A percentile compares a stretch with the other conserved stretches of the same genome.
Conservation (phyloP, 1,140 invertebrate species). For the Halesus radiatus region DNA sequence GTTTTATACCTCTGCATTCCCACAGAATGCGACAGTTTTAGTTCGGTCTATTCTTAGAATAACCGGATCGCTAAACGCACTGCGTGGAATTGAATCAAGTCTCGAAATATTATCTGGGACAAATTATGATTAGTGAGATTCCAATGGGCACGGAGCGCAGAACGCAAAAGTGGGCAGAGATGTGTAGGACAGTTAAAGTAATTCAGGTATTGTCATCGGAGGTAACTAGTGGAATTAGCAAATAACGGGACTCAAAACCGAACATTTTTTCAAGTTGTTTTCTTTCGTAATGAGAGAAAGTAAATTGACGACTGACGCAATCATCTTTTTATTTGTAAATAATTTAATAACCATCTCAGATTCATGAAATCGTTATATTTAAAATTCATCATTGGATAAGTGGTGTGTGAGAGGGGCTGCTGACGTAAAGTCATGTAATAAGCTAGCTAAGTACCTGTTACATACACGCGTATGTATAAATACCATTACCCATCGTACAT, state of each 20-base stretch:
- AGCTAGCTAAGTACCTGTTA: too few relatives aligned
- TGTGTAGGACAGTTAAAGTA: too few relatives aligned
- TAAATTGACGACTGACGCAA: constrained; percentile 13
- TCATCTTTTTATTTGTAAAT: background rate
- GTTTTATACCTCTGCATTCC: constrained; percentile 4
- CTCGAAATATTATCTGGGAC: constrained; percentile 2
- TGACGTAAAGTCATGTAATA: constrained; percentile 12
- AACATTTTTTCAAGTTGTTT: constrained; percentile 6
- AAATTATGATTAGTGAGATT: background rate
- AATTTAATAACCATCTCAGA: constrained; percentile 13
- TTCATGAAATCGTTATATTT: constrained; percentile 2
- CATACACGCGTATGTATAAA: too few relatives aligned
- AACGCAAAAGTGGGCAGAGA: too few relatives aligned
- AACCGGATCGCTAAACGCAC: background rate
- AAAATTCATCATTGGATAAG: constrained; percentile 6
- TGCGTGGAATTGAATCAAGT: background rate
- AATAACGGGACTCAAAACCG: background rate
- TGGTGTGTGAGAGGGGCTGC: background rate
- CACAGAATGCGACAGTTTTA: constrained; percentile 11
- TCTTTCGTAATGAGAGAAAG: constrained; percentile 24
- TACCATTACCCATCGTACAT: too few relatives aligned
- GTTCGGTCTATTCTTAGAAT: background rate
- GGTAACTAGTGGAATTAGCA: background rate
- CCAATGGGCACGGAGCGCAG: too few relatives aligned
- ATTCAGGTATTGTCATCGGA: background rate